Evolutionary conservation across 1,140 invertebrate genomes (phyloP).

Genomic region (Diachasma alloeum): DNA sequence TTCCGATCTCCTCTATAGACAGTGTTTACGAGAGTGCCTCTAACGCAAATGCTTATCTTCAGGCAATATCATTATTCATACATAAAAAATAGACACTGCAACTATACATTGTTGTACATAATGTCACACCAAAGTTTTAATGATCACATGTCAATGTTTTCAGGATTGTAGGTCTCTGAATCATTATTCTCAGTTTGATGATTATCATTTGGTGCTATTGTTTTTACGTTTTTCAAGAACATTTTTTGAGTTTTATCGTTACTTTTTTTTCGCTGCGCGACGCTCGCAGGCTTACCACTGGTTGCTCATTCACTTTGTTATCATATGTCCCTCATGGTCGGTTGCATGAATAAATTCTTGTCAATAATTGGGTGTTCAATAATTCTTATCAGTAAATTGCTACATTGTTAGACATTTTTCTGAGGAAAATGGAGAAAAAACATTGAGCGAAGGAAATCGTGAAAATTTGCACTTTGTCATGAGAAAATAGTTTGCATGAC

Average conservation of each 20-base stretch:
- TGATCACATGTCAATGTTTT: constrained; percentile 32
- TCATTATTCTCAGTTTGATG: neutral
- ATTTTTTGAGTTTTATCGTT: constrained; percentile 41
- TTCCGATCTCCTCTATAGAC: neutral
- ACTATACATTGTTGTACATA: neutral
- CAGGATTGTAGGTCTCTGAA: constrained; percentile 29
- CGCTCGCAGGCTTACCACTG: constrained; percentile 64
- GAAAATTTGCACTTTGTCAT: neutral
- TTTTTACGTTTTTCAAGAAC: constrained; percentile 11
- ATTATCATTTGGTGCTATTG: constrained; percentile 26
- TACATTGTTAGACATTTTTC: neutral
- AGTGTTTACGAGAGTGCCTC: neutral
- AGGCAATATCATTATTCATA: neutral
- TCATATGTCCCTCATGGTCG: constrained; percentile 40
- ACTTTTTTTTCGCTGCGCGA: constrained; percentile 51
- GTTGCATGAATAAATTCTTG: constrained; percentile 28
- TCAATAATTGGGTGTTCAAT: neutral
- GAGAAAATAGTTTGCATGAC: too few relatives aligned
- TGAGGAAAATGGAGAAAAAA: neutral
- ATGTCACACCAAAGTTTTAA: constrained; percentile 42
- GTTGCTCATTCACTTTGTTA: constrained; percentile 56
- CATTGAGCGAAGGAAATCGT: too few relatives aligned
- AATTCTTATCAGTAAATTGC: too few relatives aligned
- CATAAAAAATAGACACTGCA: neutral
- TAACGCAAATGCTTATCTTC: neutral